phyloP scores from a whole-genome alignment of 1,140 invertebrate species.

The Drosophila nasuta region DNA sequence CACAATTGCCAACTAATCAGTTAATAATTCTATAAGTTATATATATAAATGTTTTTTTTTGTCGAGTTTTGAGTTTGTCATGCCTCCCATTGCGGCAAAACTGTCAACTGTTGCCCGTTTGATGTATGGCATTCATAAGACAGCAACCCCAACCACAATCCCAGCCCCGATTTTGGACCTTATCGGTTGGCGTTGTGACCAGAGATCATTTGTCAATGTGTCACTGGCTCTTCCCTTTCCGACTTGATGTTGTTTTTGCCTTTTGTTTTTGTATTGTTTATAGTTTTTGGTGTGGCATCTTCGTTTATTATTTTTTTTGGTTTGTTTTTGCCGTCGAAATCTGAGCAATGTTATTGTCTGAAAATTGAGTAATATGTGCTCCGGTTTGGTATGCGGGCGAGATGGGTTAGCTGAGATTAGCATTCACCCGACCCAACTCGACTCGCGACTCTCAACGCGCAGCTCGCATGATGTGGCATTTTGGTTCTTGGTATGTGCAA shows the following conservation, averaged over 20 bases:
- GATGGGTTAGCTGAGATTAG: constrained; percentile 73
- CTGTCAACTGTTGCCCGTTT: constrained; percentile 54
- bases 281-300: constrained; percentile 68
- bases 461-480: constrained; percentile 53
- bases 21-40: constrained; percentile 1
- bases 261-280: constrained; percentile 31
- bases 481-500: constrained; percentile 31
- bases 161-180: constrained; percentile 24
- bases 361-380: constrained; percentile 77
- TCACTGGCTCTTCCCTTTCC: constrained; percentile 47
- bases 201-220: constrained; percentile 76
- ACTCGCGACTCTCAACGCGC: no score
- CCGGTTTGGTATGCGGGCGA: constrained; percentile 52
- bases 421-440: constrained; percentile 17
- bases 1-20: constrained; percentile 26
- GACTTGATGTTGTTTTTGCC: constrained; percentile 7
- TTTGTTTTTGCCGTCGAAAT: constrained; percentile 52
- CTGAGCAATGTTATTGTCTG: constrained; percentile 66
- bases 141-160: background rate
- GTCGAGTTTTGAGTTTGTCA: background rate
- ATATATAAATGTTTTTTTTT: constrained; percentile 13
- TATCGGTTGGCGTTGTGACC: constrained; percentile 52
- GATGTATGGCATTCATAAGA: constrained; percentile 55
- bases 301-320: constrained; percentile 44
- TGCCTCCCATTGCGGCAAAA: constrained; percentile 15